Base-by-base conservation (phyloP, 2,888 invertebrate genomes). In the Nomada fabriciana region DNA sequence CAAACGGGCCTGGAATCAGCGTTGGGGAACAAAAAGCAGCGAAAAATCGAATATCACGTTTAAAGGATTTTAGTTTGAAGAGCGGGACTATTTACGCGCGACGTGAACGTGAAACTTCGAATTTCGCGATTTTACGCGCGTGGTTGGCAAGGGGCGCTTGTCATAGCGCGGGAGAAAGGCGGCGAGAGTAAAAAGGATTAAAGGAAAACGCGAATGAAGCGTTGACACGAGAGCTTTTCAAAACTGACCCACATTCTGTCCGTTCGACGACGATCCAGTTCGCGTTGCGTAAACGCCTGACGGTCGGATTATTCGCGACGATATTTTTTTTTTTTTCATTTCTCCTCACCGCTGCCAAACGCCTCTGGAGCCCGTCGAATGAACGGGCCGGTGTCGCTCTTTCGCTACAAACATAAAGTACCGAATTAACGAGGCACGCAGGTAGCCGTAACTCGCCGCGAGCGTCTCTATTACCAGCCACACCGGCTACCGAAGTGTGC, bases 371-470 rank as follows among this genome's bases (percentile, higher is more conserved):
- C 75, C 76, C 57, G 76, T 53, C 75, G 80, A 82, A 86, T 81
- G 88, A 88, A 88, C 82, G 87, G 76, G 79, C 72, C 75, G 42
- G 76, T 76, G 80, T 84, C 82, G 75, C 61, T 69, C 75, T 69
- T 74, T 61, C 84, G 74, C 77, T 72, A 83, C 85, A 68, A 84
- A 71, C 83, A 84, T 81, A 81, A 76, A 83, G 82, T 67, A 72
- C 74, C 81, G 83, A 90, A 89, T 90, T 89, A 89, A 90, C 89
- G 83, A 89, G 86, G 80, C 80, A 84, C 79, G 84, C 85, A 83
- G 81, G 81, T 84, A 83, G 82, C 80, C 81, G 68, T 85, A 77
- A 81, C 80, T 81, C 73, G 84, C 89, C 83, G 81, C 86, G 82
- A 85, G 85, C 84, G 78, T 89, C 89, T 88, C 89, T 89, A 87